Percentiles rank a stretch among this genome's conserved stretches.
Conservation (phyloP, 1,140 invertebrate species). For the Bombus superbus region DNA sequence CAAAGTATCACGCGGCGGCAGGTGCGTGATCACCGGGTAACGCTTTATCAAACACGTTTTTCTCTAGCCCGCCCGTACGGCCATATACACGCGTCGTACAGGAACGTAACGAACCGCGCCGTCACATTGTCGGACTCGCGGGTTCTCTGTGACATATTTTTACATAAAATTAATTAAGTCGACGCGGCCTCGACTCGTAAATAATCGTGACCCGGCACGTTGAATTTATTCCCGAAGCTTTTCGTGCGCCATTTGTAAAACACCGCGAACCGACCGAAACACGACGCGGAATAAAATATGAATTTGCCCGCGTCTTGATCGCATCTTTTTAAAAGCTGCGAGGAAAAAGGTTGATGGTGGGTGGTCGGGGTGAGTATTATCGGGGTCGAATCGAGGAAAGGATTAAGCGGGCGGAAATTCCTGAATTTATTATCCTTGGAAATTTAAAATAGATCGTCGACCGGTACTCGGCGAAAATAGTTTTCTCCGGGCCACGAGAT, state of each 20-base stretch:
- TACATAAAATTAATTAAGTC: conserved; percentile 48
- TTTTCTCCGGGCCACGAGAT: neutral
- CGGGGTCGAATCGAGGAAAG: conserved; percentile 29
- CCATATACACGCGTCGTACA: neutral
- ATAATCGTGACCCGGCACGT: conserved; percentile 4
- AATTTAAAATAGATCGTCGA: conserved; percentile 27
- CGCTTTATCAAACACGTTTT: conserved; percentile 47
- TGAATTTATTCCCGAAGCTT: conserved; percentile 26
- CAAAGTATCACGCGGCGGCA: conserved; percentile 41
- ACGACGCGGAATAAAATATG: neutral
- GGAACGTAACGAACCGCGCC: neutral
- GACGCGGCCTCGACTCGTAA: neutral
- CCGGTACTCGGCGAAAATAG: neutral
- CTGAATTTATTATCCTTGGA: conserved; percentile 34
- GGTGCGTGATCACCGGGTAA: conserved; percentile 51
- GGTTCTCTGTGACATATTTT: conserved; percentile 21
- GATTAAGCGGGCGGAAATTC: conserved; percentile 28
- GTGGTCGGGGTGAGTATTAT: conserved; percentile 3
- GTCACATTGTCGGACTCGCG: neutral
- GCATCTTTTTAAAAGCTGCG: neutral
- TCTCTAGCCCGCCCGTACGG: conserved; percentile 15
- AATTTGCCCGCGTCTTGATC: conserved; percentile 11
- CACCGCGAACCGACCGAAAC: neutral
- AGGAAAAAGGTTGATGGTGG: neutral
- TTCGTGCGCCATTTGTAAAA: neutral